Evolutionary conservation across 1,140 invertebrate species (phyloP).

Genomic region (Cydia amplana): DNA sequence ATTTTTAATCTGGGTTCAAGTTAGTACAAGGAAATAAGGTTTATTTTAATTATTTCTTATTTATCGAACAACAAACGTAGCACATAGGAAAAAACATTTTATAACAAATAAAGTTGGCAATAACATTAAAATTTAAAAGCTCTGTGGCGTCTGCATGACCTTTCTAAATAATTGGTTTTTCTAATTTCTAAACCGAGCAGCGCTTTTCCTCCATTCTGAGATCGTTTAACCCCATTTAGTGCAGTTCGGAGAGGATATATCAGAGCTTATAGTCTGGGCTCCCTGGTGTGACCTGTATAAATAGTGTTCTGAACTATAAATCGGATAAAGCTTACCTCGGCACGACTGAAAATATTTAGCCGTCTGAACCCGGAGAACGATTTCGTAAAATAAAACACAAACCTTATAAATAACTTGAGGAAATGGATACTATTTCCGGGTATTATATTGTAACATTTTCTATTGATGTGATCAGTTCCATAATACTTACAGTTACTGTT

Average conservation of each 20-base stretch:
- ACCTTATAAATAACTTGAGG: not conserved
- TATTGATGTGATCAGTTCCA: not conserved
- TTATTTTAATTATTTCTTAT: too few species aligned
- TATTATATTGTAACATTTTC: not conserved
- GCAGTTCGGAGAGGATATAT: conserved; percentile 43
- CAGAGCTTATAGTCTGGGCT: conserved; percentile 41
- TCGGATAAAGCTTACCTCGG: conserved; percentile 30
- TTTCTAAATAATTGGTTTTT: conserved; percentile 32
- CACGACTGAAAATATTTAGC: conserved; percentile 27
- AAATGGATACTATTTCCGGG: not conserved
- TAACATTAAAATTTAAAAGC: conserved; percentile 28
- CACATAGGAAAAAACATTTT: not conserved
- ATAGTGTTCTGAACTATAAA: conserved; percentile 28
- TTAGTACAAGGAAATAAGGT: too few species aligned
- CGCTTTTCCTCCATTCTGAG: conserved; percentile 28
- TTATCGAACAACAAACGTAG: too few species aligned
- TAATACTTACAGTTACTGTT: not conserved
- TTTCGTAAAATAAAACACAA: conserved; percentile 9
- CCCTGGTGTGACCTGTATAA: conserved; percentile 39
- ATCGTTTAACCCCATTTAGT: conserved; percentile 39
- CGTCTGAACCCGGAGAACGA: not conserved
- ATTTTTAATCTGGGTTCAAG: too few species aligned
- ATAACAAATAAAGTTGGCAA: conserved; percentile 3
- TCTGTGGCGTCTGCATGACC: not conserved
- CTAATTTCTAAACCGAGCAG: conserved; percentile 30